phyloP scores from a whole-genome alignment of 2,888 invertebrate genomes.

The Gortyna flavago region DNA sequence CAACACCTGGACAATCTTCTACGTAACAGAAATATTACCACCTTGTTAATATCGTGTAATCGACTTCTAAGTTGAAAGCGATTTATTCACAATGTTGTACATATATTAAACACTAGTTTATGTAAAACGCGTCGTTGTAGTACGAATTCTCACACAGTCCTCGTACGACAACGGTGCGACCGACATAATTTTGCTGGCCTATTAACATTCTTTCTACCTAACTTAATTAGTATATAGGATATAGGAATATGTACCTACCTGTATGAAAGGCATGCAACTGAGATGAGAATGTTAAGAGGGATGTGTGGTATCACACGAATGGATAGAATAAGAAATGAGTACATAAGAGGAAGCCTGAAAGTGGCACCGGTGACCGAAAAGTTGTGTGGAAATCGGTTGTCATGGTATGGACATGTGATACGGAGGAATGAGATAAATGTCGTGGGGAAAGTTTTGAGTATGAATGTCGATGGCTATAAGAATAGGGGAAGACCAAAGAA shows the following conservation, averaged over 20 bases:
- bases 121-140: conserved; percentile 66
- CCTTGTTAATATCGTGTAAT: conserved; percentile 43
- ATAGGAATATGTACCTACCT: conserved; percentile 49
- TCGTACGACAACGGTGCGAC: conserved; percentile 73
- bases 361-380: too few relatives aligned
- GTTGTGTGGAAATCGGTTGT: too few relatives aligned
- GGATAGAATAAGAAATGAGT: too few relatives aligned
- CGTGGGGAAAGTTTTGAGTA: too few relatives aligned
- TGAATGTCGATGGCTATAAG: too few relatives aligned
- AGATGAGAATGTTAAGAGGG: too few relatives aligned
- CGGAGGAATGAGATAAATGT: too few relatives aligned
- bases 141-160: conserved; percentile 70
- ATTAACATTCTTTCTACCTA: conserved; percentile 77
- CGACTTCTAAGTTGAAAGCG: conserved; percentile 34
- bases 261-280: too few relatives aligned
- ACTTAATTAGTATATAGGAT: conserved; percentile 71
- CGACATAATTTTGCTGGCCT: conserved; percentile 74
- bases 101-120: conserved; percentile 63
- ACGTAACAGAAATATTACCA: conserved; percentile 23
- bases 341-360: too few relatives aligned
- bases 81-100: conserved; percentile 49
- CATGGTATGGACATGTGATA: too few relatives aligned
- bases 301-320: too few relatives aligned
- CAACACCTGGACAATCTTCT: conserved; percentile 18
- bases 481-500: too few relatives aligned